Percentiles rank a stretch among this genome's conserved stretches.
Evolutionary conservation across 2,113 vertebrate species (phyloP).

Genomic region (Alces alces): DNA sequence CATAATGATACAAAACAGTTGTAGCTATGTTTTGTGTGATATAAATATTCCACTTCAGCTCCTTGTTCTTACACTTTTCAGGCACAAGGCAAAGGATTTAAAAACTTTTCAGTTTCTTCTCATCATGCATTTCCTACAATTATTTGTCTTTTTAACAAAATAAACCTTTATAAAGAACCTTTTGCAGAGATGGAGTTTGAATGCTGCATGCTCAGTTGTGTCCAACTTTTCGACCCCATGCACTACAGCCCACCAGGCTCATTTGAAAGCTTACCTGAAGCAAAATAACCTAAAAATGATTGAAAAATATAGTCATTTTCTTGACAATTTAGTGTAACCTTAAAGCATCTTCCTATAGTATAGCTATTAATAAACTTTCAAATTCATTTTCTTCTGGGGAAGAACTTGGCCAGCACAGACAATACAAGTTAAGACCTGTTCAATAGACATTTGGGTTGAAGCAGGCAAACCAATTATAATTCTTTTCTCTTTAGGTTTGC

Average conservation of each 20-base stretch:
- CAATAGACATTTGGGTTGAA: neutral
- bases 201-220: neutral
- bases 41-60: conserved; percentile 56
- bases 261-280: neutral
- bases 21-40: conserved; percentile 46
- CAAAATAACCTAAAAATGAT: neutral
- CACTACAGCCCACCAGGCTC: neutral
- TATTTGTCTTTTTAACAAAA: conserved; percentile 6
- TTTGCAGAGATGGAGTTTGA: neutral
- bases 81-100: conserved; percentile 43
- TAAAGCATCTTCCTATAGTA: neutral
- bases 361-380: neutral
- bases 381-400: neutral
- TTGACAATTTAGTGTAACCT: neutral
- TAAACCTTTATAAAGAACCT: neutral
- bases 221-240: neutral
- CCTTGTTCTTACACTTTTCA: conserved; percentile 37
- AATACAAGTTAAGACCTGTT: neutral
- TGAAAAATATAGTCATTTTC: neutral
- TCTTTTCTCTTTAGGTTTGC: neutral
- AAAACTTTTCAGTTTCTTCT: conserved; percentile 58
- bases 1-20: conserved; percentile 72
- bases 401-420: neutral
- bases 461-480: neutral
- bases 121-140: neutral